These are phyloP conservation scores for Phoxinus phoxinus DNA, from an alignment of 2,113 vertebrate species.

Conservation along the genomic window DNA sequence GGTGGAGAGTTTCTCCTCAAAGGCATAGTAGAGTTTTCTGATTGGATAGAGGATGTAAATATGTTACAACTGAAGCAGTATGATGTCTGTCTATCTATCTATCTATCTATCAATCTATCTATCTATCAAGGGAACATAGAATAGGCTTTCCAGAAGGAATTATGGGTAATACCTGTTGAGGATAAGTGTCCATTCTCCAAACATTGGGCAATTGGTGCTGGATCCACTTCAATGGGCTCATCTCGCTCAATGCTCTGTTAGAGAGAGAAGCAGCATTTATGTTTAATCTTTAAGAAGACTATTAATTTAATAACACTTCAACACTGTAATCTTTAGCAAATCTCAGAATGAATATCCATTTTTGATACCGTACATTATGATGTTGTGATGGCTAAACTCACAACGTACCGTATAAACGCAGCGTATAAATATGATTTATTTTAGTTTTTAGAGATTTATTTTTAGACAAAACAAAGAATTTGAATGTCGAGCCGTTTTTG, in stretches of 20 bases:
- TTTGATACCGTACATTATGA: not conserved
- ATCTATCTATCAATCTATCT: too few species aligned
- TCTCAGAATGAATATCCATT: not conserved
- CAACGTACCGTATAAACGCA: too few species aligned
- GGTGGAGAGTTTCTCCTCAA: slow-evolving; percentile 68
- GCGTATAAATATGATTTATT: not conserved
- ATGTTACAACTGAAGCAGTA: not conserved
- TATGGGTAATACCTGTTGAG: slow-evolving; percentile 63
- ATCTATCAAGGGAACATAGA: not conserved
- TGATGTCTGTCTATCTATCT: too few species aligned
- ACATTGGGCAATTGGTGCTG: slow-evolving; percentile 52
- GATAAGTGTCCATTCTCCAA: slow-evolving; percentile 74
- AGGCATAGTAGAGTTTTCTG: slow-evolving; percentile 65
- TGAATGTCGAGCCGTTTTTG: too few species aligned
- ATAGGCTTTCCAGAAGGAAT: not conserved
- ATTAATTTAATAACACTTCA: not conserved
- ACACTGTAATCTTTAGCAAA: not conserved
- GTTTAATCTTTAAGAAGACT: not conserved
- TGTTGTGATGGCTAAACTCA: not conserved
- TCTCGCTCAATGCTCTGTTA: slow-evolving; percentile 77
- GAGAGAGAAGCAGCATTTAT: slow-evolving; percentile 42
- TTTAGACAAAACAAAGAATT: too few species aligned
- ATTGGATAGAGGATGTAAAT: slow-evolving; percentile 8
- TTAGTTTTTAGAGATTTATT: not conserved
- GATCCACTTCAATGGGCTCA: slow-evolving; percentile 77